Conservation (phyloP, 1,140 invertebrate species). For the Ceratoteleas bidentatus region DNA sequence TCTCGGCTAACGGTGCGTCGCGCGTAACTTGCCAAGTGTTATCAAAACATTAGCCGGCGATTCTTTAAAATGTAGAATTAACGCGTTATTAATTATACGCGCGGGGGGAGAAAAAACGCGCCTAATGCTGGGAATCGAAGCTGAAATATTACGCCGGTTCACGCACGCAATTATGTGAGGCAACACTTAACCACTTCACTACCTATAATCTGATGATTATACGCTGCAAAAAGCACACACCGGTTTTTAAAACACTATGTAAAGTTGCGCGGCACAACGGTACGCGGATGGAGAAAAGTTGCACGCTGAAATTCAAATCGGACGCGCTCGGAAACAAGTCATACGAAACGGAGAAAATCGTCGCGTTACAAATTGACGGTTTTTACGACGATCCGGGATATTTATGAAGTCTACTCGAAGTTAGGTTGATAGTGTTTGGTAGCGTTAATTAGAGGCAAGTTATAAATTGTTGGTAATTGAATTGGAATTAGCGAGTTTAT, state of each 20-base stretch:
- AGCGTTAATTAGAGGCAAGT: too few relatives aligned
- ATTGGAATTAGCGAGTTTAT: too few relatives aligned
- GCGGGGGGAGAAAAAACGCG: conserved; percentile 14
- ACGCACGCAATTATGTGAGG: conserved; percentile 51
- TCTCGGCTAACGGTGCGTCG: conserved; percentile 21
- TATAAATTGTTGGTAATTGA: too few relatives aligned
- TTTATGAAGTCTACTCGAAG: too few relatives aligned
- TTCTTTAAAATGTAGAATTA: conserved; percentile 58
- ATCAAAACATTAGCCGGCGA: conserved; percentile 46
- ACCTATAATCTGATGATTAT: conserved; percentile 60
- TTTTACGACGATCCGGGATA: too few relatives aligned
- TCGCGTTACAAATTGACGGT: too few relatives aligned
- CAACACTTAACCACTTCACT: conserved; percentile 49
- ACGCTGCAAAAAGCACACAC: conserved; percentile 44
- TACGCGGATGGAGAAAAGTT: conserved; percentile 14
- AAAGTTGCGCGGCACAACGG: conserved; percentile 25
- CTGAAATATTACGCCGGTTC: conserved; percentile 49
- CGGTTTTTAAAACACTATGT: conserved; percentile 52
- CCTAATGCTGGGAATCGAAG: conserved; percentile 56
- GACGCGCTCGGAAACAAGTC: too few relatives aligned
- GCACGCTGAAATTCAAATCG: conserved; percentile 20
- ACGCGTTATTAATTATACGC: conserved; percentile 60
- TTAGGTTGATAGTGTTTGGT: too few relatives aligned
- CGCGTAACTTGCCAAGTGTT: conserved; percentile 43
- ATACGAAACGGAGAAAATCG: too few relatives aligned